Conservation (phyloP, 2,113 vertebrate genomes). For the Pelusios castaneus region DNA sequence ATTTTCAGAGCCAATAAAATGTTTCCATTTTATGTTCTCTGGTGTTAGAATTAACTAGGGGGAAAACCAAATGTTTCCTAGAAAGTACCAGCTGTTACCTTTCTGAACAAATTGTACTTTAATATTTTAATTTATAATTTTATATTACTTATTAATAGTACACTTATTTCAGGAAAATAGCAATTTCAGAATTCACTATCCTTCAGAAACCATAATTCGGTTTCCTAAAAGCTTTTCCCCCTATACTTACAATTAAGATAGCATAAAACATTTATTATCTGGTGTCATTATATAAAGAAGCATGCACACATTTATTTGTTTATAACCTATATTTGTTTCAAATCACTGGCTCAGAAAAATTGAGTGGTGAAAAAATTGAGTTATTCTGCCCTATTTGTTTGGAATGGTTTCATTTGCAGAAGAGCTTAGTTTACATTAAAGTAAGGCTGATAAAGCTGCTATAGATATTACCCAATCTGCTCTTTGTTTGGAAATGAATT, state of each 20-base stretch:
- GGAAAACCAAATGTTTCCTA: background rate
- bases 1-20: background rate
- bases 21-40: background rate
- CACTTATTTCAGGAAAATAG: background rate
- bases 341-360: background rate
- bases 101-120: background rate
- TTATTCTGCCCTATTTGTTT: constrained; percentile 1
- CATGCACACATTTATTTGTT: background rate
- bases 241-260: background rate
- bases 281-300: background rate
- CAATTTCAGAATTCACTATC: background rate
- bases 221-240: background rate
- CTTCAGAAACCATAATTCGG: background rate
- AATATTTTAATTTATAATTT: background rate
- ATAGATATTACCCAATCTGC: background rate
- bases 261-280: background rate
- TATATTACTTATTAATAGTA: background rate
- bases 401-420: background rate
- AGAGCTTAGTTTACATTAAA: constrained; percentile 11
- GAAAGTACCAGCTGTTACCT: background rate
- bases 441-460: background rate
- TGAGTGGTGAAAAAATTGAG: background rate
- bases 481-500: constrained; percentile 3
- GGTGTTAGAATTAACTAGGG: background rate
- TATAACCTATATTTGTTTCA: background rate